These are phyloP conservation scores for Dicrostonyx torquatus DNA, from an alignment of 2,797 vertebrate species.

Conservation along the genomic window DNA sequence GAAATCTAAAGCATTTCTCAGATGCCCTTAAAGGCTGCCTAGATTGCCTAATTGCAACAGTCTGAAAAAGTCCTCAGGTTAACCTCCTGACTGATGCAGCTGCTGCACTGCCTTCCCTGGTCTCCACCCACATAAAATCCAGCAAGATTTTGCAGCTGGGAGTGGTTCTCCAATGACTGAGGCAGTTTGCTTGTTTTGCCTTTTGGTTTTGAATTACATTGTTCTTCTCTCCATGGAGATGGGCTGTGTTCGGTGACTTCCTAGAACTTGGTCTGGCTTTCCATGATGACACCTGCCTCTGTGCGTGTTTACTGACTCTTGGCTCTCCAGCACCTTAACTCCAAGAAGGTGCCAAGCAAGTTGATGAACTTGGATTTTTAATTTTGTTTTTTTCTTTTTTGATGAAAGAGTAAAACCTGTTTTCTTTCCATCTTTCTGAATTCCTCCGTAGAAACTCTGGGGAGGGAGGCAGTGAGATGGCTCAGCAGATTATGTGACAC, in stretches of 20 bases:
- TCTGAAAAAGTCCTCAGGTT: neutral
- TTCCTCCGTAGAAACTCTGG: neutral
- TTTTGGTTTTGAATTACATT: neutral
- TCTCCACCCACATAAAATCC: neutral
- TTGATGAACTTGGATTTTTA: slow-evolving; percentile 7
- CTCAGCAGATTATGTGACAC: neutral
- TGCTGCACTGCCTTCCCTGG: neutral
- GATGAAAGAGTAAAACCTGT: neutral
- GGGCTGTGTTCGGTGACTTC: neutral
- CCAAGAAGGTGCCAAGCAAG: neutral
- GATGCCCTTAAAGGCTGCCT: neutral
- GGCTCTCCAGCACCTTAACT: neutral
- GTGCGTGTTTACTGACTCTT: neutral
- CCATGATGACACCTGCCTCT: neutral
- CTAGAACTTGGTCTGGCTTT: neutral
- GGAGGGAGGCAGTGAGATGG: neutral
- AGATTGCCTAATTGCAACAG: neutral
- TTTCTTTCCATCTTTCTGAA: neutral
- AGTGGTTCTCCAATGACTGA: neutral
- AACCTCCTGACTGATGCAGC: neutral
- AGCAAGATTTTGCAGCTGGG: neutral
- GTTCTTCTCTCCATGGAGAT: neutral
- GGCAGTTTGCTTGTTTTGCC: neutral
- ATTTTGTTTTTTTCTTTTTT: neutral
- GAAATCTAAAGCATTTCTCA: neutral